Evolutionary conservation across 2,113 vertebrate species (phyloP).

Genomic region (Tichodroma muraria): DNA sequence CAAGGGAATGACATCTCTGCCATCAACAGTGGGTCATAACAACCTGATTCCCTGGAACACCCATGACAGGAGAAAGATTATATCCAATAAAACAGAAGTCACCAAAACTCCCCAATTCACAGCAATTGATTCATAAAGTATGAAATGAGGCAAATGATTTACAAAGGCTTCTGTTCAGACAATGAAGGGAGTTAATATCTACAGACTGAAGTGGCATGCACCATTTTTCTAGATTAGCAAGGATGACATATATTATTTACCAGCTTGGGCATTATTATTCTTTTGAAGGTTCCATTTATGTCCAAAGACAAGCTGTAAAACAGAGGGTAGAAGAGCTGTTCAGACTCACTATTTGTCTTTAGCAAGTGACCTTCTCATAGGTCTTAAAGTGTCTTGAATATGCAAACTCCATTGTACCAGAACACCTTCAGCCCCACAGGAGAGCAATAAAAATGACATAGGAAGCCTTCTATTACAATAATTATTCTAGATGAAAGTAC

Average conservation of each 20-base stretch:
- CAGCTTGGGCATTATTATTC: background rate
- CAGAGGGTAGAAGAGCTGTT: background rate
- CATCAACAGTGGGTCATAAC: background rate
- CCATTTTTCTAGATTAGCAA: conserved; percentile 18
- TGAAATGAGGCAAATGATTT: conserved; percentile 36
- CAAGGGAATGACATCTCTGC: conserved; percentile 4
- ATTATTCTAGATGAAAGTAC: background rate
- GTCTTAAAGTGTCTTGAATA: conserved; percentile 19
- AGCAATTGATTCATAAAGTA: conserved; percentile 25
- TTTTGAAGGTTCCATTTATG: conserved; percentile 2
- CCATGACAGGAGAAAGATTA: conserved; percentile 41
- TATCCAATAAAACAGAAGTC: conserved; percentile 44
- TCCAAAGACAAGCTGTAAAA: background rate
- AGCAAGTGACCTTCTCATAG: conserved; percentile 26
- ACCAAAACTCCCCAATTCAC: background rate
- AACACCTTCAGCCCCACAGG: conserved; percentile 20
- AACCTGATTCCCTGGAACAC: background rate
- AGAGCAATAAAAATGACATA: conserved; percentile 25
- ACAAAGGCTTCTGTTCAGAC: conserved; percentile 27
- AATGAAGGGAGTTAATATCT: background rate
- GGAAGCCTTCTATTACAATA: background rate
- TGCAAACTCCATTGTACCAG: conserved; percentile 26
- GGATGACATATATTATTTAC: conserved; percentile 15
- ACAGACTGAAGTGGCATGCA: background rate
- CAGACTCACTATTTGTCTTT: background rate